Base-by-base conservation (phyloP, 2,113 vertebrate genomes). In the Ascaphus truei region DNA sequence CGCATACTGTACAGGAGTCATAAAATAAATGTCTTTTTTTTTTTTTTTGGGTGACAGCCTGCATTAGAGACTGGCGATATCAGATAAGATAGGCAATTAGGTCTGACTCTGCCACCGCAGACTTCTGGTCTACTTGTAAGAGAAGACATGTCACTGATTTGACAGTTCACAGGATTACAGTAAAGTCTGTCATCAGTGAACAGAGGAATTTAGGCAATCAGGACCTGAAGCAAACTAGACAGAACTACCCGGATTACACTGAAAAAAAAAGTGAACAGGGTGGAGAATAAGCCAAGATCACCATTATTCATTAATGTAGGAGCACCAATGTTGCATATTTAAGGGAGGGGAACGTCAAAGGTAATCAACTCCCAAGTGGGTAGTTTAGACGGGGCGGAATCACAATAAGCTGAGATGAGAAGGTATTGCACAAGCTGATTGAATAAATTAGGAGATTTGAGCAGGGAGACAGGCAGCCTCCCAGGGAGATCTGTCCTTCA, bases 11-110 rank as follows among this genome's bases (percentile, higher is more conserved):
- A 43, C 27, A 55, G 16, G 27, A 30, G 22, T 39, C 18, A 2
- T 23, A 20, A 39, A 36, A 50, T 18, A 48, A 26, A 55, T 69
- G 20, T 31, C n/a, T 41, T 66, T 11, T 37, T 39, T 50, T 41
- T 75, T 73, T 72, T 77, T 79, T 85, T 79, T 86, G 86, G 87
- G 79, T 79, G 71, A 82, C 84, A 78, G 83, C 77, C 81, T 76
- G 80, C 80, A 84, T 75, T 86, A 86, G 82, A 85, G 84, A 79
- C 85, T 73, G 83, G 83, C 37, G 63, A 82, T 82, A 82, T 73
- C 43, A 90, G 89, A 89, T 91, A 90, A 90, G 86, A 86, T 87
- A 87, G 78, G 76, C 75, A 86, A 81, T 88, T 84, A 77, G 76
- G 72, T 73, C 63, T 30, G 81, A 83, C 83, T 84, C 53, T 79